Evolutionary conservation across 2,113 vertebrate species (phyloP).

Genomic region (Nannobrachium achirus): DNA sequence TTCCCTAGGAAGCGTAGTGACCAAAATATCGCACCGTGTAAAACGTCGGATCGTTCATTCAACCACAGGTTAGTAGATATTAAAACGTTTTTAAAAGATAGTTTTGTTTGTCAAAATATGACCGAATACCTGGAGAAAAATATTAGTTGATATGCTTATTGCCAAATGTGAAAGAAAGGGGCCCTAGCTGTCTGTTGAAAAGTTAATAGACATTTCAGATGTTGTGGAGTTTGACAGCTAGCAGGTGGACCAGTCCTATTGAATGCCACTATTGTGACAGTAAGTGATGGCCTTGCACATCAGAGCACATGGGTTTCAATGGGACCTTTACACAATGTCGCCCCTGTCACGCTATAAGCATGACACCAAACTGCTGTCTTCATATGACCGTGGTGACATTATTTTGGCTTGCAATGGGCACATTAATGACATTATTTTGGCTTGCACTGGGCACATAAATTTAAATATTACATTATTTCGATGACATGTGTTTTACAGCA

Average conservation of each 20-base stretch:
- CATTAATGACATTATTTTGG: no score
- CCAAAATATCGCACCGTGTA: neutral
- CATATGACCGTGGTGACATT: neutral
- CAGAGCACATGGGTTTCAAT: constrained; percentile 15
- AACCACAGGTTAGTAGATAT: no score
- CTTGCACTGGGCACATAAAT: no score
- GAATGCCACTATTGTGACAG: neutral
- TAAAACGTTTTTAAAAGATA: no score
- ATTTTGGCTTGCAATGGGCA: no score
- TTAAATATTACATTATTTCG: no score
- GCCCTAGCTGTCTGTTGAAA: no score
- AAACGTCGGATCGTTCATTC: no score
- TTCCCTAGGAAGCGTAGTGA: constrained; percentile 50
- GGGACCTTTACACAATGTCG: neutral
- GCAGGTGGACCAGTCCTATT: constrained; percentile 58
- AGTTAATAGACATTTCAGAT: no score
- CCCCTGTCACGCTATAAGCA: neutral
- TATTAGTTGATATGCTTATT: neutral
- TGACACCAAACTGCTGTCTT: neutral
- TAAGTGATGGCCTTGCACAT: constrained; percentile 16
- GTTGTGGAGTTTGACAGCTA: constrained; percentile 47
- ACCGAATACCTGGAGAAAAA: no score
- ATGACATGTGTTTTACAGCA: no score
- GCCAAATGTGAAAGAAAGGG: neutral
- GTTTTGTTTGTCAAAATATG: no score